Evolutionary conservation across 2,888 invertebrate species (phyloP).

Genomic region (Sussaba pulchella): DNA sequence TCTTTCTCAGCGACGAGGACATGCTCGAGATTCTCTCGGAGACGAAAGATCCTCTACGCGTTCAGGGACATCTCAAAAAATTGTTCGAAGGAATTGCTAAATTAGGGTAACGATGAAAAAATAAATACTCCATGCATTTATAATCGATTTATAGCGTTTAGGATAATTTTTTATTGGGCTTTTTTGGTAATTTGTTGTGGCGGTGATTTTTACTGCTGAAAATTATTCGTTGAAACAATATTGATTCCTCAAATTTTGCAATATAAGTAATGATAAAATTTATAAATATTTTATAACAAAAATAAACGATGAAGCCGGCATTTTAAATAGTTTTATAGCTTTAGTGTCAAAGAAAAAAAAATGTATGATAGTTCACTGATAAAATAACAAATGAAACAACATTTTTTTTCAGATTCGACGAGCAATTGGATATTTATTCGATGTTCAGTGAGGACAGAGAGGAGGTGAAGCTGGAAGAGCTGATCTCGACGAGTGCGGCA

Average conservation of each 20-base stretch:
- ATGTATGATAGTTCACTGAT: neutral
- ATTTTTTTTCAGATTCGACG: slow-evolving; percentile 86
- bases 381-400: neutral
- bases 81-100: slow-evolving; percentile 94
- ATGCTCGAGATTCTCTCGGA: slow-evolving; percentile 96
- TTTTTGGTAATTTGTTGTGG: too few species aligned
- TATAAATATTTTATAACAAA: too few species aligned
- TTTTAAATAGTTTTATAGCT: neutral
- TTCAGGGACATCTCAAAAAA: slow-evolving; percentile 94
- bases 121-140: neutral
- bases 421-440: slow-evolving; percentile 89
- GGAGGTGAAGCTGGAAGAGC: slow-evolving; percentile 87
- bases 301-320: too few species aligned
- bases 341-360: neutral
- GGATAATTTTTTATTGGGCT: too few species aligned
- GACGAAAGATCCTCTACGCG: slow-evolving; percentile 93
- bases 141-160: too few species aligned
- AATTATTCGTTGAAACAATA: too few species aligned
- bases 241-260: too few species aligned
- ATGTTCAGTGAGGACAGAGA: slow-evolving; percentile 93
- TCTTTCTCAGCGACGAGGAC: slow-evolving; percentile 96
- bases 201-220: too few species aligned
- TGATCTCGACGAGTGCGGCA: slow-evolving; percentile 89
- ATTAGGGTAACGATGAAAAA: slow-evolving; percentile 84
- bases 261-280: too few species aligned